Evolutionary conservation across 2,797 vertebrate species (phyloP).

Genomic region (Oryzias dopingdopingensis): DNA sequence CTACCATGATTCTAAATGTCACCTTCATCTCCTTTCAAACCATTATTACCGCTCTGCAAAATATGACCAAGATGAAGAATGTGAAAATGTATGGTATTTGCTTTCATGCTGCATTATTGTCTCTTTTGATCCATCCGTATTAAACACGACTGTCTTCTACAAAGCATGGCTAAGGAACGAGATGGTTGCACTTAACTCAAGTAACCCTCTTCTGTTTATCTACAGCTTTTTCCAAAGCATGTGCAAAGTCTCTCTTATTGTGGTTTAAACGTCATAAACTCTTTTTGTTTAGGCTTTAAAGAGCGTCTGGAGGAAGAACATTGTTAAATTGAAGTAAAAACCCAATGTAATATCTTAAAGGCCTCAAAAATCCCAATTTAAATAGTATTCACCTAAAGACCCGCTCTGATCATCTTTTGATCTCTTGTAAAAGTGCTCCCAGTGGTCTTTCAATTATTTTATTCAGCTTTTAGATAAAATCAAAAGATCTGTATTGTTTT

Average conservation of each 20-base stretch:
- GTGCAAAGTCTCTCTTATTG: slow-evolving; percentile 17
- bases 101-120: slow-evolving; percentile 64
- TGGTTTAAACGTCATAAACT: background rate
- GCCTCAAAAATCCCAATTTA: too few relatives aligned
- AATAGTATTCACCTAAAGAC: too few relatives aligned
- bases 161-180: slow-evolving; percentile 14
- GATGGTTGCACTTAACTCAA: slow-evolving; percentile 16
- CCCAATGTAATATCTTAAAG: too few relatives aligned
- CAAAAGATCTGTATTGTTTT: too few relatives aligned
- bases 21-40: slow-evolving; percentile 8
- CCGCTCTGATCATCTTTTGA: too few relatives aligned
- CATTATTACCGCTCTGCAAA: slow-evolving; percentile 15
- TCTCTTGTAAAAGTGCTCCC: too few relatives aligned
- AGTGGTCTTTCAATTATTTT: too few relatives aligned
- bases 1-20: slow-evolving; percentile 21
- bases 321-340: too few relatives aligned
- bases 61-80: slow-evolving; percentile 23
- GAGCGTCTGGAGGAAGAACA: too few relatives aligned
- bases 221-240: slow-evolving; percentile 22
- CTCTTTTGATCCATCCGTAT: slow-evolving; percentile 26
- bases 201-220: slow-evolving; percentile 6
- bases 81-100: slow-evolving; percentile 18
- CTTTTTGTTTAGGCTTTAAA: too few relatives aligned
- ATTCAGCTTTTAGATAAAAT: too few relatives aligned
- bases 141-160: slow-evolving; percentile 15